Base-by-base conservation (phyloP, 2,797 vertebrate species). In the Choloepus didactylus region DNA sequence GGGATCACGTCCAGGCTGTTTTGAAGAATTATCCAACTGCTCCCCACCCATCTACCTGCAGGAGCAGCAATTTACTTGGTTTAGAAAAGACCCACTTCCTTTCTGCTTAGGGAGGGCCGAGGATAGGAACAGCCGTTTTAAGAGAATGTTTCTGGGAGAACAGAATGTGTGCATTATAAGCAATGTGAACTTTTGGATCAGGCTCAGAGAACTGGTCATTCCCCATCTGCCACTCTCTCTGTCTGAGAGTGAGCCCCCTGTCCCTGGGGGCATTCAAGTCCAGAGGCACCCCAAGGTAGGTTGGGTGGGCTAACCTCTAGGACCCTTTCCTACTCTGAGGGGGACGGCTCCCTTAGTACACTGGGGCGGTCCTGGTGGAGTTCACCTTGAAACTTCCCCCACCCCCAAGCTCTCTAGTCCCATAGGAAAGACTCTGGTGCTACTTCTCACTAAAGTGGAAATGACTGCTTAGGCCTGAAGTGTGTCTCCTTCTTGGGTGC, bases 361-460 rank as follows among this genome's bases (percentile, higher is more conserved):
- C 3, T 35, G 27, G 18, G 12, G 25, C 4, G 0, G 2, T 35
- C n/a, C 66, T 66, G 27, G 4, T 1, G 29, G 16, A 4, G 38
- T 79, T 29, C 3, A 19, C 70, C 41, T 29, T 35, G 62, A 5
- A 9, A 27, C 25, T 21, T 49, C 21, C 5, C 3, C 7, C 54
- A 54, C 54, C 79, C 14, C 16, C 23, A 18, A 2, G 16, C 64
- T 2, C 44, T 23, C 21, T 8, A 64, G 54, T 38, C 77, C 79
- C 64, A 41, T 11, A 10, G n/a, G 77, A 62, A 64, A 31, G 81
- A 51, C 27, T 46, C 46, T 18, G 41, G 14, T 1, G 27, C 66
- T 35, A 15, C 41, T 81, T 88, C 38, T 84, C 64, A 35, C 72
- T 66, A 9, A 70, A 83, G 62, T 44, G 56, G 70, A 88, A 69